Conservation (phyloP, 1,140 invertebrate species). For the Drosophila pachea region DNA sequence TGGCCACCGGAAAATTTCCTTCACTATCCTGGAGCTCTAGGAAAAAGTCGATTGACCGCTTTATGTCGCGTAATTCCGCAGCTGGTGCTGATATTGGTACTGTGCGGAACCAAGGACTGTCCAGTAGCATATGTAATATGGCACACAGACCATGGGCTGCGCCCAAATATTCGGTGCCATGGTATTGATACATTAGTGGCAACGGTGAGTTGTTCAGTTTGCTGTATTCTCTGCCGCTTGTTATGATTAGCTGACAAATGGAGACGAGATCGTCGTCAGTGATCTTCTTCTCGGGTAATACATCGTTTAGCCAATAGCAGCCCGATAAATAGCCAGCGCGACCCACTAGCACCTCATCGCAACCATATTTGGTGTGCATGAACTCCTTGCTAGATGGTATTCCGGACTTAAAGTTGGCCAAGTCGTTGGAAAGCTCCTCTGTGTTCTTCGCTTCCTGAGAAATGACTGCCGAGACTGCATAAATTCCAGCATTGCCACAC, state of each 20-base stretch:
- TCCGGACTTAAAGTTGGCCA: constrained; percentile 78
- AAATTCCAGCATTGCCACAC: constrained; percentile 83
- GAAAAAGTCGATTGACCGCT: constrained; percentile 80
- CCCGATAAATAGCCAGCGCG: constrained; percentile 89
- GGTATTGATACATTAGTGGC: constrained; percentile 92
- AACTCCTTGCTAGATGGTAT: constrained; percentile 80
- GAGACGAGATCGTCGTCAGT: constrained; percentile 81
- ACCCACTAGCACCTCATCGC: constrained; percentile 91
- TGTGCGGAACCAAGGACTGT: constrained; percentile 78
- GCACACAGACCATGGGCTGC: constrained; percentile 88
- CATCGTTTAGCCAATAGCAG: constrained; percentile 85
- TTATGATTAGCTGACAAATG: constrained; percentile 84
- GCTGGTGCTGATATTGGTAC: constrained; percentile 79
- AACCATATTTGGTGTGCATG: constrained; percentile 82
- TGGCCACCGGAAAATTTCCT: constrained; percentile 89
- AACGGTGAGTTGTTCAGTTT: constrained; percentile 81
- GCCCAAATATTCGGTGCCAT: constrained; percentile 91
- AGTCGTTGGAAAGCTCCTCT: constrained; percentile 79
- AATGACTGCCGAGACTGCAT: constrained; percentile 81
- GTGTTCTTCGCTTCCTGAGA: constrained; percentile 61
- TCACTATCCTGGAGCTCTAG: constrained; percentile 83
- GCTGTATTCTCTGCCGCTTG: constrained; percentile 86
- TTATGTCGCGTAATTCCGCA: constrained; percentile 81
- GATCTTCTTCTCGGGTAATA: constrained; percentile 80
- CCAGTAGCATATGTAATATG: constrained; percentile 82